Conservation (phyloP, 2,888 invertebrate species). For the Rotaria socialis region DNA sequence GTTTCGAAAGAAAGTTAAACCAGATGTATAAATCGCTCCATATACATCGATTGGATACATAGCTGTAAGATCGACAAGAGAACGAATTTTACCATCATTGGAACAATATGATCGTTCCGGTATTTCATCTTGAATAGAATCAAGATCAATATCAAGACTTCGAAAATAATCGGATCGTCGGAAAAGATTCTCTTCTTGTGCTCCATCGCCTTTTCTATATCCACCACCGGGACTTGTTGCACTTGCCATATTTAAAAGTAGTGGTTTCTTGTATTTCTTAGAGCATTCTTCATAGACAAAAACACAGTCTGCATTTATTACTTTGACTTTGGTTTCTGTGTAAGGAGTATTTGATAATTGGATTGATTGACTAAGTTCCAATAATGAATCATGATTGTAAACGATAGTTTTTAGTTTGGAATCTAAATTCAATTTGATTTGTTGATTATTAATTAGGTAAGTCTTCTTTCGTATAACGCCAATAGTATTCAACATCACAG, state of each 20-base stretch:
- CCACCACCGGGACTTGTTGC: background rate
- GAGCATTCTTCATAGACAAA: background rate
- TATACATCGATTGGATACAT: background rate
- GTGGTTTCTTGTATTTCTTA: background rate
- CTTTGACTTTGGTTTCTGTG: background rate
- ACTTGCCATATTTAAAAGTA: background rate
- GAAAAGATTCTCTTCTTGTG: too few relatives aligned
- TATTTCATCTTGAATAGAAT: background rate
- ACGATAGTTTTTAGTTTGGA: background rate
- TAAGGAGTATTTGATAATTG: background rate
- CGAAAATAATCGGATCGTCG: background rate
- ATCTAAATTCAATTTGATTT: background rate
- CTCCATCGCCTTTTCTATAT: background rate
- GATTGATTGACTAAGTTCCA: background rate
- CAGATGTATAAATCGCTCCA: background rate
- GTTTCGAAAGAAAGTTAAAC: background rate
- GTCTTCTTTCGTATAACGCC: too few relatives aligned
- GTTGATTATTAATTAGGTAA: background rate
- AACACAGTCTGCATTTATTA: background rate
- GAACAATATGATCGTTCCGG: background rate
- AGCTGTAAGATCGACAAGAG: background rate
- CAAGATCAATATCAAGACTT: conserved; percentile 1
- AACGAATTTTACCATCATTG: background rate
- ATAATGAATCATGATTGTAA: background rate
- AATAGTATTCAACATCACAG: background rate